Base-by-base conservation (phyloP, 1,140 invertebrate genomes). In the Pogonognathellus flavescens region DNA sequence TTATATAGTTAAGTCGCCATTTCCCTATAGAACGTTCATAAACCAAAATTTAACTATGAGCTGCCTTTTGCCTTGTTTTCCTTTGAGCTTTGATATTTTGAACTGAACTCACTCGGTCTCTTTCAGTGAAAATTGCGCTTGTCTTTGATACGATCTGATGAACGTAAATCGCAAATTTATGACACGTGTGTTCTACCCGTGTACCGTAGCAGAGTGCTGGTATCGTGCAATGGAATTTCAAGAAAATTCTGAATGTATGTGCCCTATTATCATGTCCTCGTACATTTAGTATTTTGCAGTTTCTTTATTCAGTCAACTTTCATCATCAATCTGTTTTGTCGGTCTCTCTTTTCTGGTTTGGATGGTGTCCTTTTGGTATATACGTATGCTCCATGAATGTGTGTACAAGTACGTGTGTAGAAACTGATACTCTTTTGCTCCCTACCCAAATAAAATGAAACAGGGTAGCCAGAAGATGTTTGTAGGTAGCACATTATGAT, bases 111-210 rank as follows among this genome's bases (percentile, higher is more conserved):
- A 18, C 25, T 76, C 41, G n/a, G 11, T 50, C 70, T 70, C 14
- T 76, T 25, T 76, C 25, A 76, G 70, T 41, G 70, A 76, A 76
- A 76, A 76, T 76, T 76, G 41, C 70, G 70, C 41, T 49, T 50
- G 70, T 16, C 41, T 50, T 9, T 76, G 70, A 76, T 76, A 25
- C 41, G 70, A 76, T 76, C 70, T 76, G 70, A 76, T 76, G 70
- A 76, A 76, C 70, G 70, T 76, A 76, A 76, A 76, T 76, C 70
- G 70, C 70, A 76, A 76, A 76, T 76, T 76, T 76, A 76, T 76
- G 70, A 76, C 70, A 76, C 25, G 41, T 31, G n/a, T 76, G 70
- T 76, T 18, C 70, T 50, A 18, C 25, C 70, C 41, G 31, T 76
- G 9, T 14, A 13, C 41, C 70, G 22, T 50, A n/a, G 70, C 70